These are phyloP conservation scores for Chauna torquata DNA, from an alignment of 2,113 vertebrate species.

Conservation along the genomic window DNA sequence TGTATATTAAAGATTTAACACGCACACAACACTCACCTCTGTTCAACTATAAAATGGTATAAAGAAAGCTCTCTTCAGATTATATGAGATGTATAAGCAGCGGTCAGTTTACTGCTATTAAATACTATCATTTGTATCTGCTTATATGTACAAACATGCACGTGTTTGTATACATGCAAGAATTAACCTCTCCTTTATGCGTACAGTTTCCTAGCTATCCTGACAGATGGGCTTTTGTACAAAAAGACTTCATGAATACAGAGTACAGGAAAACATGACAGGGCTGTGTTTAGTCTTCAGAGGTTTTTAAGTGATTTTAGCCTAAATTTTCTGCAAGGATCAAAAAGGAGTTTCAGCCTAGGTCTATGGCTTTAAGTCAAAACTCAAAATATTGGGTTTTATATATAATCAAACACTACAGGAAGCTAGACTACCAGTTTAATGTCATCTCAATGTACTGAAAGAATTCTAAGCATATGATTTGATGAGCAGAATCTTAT, in stretches of 20 bases:
- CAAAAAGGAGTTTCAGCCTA: neutral
- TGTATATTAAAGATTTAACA: neutral
- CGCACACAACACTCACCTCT: neutral
- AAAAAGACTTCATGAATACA: neutral
- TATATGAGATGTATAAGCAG: neutral
- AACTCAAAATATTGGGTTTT: neutral
- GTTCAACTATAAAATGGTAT: rapidly evolving
- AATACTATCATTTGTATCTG: neutral
- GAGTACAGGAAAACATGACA: neutral
- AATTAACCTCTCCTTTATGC: neutral
- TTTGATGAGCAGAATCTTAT: constrained; percentile 65
- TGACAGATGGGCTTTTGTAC: neutral
- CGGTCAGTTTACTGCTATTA: neutral
- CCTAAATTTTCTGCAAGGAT: neutral
- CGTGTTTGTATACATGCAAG: neutral
- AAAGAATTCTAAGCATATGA: constrained; percentile 58
- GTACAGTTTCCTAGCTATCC: neutral
- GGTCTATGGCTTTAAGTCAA: neutral
- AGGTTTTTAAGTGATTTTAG: neutral
- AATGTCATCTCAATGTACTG: constrained; percentile 39
- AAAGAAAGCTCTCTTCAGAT: neutral
- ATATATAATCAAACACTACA: neutral
- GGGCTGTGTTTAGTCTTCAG: neutral
- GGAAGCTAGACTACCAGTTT: neutral
- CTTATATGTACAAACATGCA: neutral